Percentiles rank a stretch among this genome's conserved stretches.
Conservation (phyloP, 2,888 invertebrate genomes). For the Archaeoteleia sp. region DNA sequence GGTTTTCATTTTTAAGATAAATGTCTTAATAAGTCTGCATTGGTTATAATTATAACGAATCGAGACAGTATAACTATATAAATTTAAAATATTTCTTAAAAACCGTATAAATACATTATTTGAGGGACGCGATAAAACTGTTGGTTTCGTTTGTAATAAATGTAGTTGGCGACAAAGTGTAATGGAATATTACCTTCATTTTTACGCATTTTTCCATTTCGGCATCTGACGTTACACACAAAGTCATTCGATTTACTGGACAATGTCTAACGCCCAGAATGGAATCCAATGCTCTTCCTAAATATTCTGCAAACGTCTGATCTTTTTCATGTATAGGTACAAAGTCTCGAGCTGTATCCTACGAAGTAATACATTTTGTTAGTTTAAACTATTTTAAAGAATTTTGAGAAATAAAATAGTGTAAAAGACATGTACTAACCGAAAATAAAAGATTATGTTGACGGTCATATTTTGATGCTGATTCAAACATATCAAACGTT, state of each 20-base stretch:
- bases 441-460: conserved; percentile 87
- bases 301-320: conserved; percentile 85
- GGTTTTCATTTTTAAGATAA: too few relatives aligned
- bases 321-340: conserved; percentile 81
- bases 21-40: too few relatives aligned
- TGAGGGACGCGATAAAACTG: too few relatives aligned
- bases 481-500: conserved; percentile 84
- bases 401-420: conserved; percentile 13
- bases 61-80: too few relatives aligned
- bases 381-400: conserved; percentile 10
- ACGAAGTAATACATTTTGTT: conserved; percentile 47
- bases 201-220: conserved; percentile 94
- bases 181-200: conserved; percentile 94
- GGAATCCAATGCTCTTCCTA: conserved; percentile 81
- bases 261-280: conserved; percentile 87
- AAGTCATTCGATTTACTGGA: conserved; percentile 87
- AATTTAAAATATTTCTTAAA: too few relatives aligned
- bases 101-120: too few relatives aligned
- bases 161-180: too few relatives aligned
- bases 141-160: too few relatives aligned
- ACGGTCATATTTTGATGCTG: conserved; percentile 80
- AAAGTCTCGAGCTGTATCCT: conserved; percentile 86
- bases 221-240: conserved; percentile 93
- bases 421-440: conserved; percentile 75
- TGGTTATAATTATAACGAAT: too few relatives aligned